A percentile compares a stretch with the other conserved stretches of the same genome.
Conservation (phyloP, 2,888 invertebrate species). For the Psococerastis gibbosa region DNA sequence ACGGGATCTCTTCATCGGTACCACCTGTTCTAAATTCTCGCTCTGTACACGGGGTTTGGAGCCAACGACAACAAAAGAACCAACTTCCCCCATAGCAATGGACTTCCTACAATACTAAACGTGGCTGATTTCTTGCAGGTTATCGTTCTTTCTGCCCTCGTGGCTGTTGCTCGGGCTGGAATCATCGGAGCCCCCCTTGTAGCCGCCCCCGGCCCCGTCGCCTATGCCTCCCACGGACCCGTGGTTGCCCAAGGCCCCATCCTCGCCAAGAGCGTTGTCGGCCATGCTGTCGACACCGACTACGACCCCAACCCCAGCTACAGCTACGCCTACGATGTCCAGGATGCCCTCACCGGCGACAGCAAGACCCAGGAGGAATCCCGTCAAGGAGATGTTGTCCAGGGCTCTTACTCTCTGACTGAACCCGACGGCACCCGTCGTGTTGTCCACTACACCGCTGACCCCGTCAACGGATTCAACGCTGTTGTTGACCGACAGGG, state of each 20-base stretch:
- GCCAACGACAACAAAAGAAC: no score
- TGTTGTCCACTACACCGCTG: slow-evolving; percentile 15
- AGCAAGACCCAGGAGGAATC: slow-evolving; percentile 18
- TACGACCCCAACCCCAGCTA: slow-evolving; percentile 14
- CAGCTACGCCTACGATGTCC: slow-evolving; percentile 19
- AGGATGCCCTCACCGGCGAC: slow-evolving; percentile 19
- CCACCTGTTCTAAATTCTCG: no score
- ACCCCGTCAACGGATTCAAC: slow-evolving; percentile 16
- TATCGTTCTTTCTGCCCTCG: slow-evolving; percentile 18
- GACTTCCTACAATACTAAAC: neutral
- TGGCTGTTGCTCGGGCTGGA: slow-evolving; percentile 20
- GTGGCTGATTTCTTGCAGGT: slow-evolving; percentile 16
- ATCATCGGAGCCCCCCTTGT: slow-evolving; percentile 19
- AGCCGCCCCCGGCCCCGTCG: slow-evolving; percentile 18
- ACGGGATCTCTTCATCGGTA: no score
- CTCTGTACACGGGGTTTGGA: no score
- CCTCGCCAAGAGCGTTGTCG: slow-evolving; percentile 6
- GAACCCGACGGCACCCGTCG: slow-evolving; percentile 15
- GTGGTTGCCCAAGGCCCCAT: slow-evolving; percentile 14
- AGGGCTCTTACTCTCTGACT: slow-evolving; percentile 14
- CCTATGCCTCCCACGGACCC: slow-evolving; percentile 18
- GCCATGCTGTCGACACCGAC: slow-evolving; percentile 15
- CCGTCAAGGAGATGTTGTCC: slow-evolving; percentile 17
- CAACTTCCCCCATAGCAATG: no score
- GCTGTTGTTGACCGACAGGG: slow-evolving; percentile 14